Evolutionary conservation across 1,140 invertebrate species (phyloP).

Genomic region (Halictus rubicundus): DNA sequence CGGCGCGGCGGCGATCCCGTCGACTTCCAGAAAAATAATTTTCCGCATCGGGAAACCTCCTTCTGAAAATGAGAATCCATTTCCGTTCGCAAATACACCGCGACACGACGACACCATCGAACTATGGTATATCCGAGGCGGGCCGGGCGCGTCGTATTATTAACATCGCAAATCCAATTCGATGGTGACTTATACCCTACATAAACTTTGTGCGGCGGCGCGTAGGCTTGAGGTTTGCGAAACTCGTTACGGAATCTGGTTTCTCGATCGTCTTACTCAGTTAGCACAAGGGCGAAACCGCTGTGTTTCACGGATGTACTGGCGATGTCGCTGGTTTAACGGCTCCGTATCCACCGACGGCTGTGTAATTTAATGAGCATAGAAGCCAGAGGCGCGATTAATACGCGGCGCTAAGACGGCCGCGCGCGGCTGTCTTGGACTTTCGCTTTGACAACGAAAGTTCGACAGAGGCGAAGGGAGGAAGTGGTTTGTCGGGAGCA

Average conservation of each 20-base stretch:
- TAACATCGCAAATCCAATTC: conserved; percentile 21
- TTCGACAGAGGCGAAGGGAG: not conserved
- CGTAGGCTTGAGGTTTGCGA: conserved; percentile 50
- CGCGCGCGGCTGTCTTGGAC: not conserved
- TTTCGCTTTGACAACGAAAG: conserved; percentile 13
- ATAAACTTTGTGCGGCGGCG: conserved; percentile 59
- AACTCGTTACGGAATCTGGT: conserved; percentile 58
- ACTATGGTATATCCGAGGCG: not conserved
- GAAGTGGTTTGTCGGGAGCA: not conserved
- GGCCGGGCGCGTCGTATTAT: not conserved
- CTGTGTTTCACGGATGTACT: conserved; percentile 58
- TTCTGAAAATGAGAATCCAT: not conserved
- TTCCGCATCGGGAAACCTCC: not conserved
- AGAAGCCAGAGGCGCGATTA: conserved; percentile 63
- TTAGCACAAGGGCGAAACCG: conserved; percentile 46
- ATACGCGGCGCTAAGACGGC: conserved; percentile 28
- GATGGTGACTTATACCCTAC: conserved; percentile 33
- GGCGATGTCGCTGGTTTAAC: conserved; percentile 63
- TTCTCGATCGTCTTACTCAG: conserved; percentile 63
- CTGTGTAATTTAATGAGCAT: conserved; percentile 66
- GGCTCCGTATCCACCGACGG: conserved; percentile 51
- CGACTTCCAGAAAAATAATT: not conserved
- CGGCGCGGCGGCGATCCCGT: not conserved
- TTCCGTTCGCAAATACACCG: not conserved
- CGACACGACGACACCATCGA: not conserved